Evolutionary conservation across 1,140 invertebrate species (phyloP).

Genomic region (Sinonovacula constricta): DNA sequence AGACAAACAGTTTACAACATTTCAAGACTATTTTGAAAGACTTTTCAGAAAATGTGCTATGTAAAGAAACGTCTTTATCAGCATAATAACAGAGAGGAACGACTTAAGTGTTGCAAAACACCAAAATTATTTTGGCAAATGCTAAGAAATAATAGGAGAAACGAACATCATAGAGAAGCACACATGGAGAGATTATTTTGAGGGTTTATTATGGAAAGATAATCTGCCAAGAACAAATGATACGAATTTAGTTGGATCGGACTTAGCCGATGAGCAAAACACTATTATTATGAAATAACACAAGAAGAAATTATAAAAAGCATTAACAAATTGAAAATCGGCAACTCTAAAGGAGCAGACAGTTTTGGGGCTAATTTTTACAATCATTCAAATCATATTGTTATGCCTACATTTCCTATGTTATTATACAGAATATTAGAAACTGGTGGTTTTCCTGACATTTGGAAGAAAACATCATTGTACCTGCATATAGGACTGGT

Average conservation of each 20-base stretch:
- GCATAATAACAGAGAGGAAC: neutral
- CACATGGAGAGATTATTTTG: neutral
- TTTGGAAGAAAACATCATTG: neutral
- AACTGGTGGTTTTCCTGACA: too few species aligned
- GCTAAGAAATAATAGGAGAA: neutral
- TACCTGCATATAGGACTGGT: neutral
- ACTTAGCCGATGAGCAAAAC: neutral
- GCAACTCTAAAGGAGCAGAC: neutral
- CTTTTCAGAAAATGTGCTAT: neutral
- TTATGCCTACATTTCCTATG: neutral
- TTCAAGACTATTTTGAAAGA: neutral
- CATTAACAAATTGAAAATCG: neutral
- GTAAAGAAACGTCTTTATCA: neutral
- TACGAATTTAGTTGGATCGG: neutral
- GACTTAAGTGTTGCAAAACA: neutral
- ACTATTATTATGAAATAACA: neutral
- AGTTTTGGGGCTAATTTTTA: neutral
- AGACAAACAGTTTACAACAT: neutral
- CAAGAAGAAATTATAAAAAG: neutral
- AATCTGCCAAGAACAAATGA: neutral
- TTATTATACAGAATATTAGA: too few species aligned
- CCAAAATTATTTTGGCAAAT: neutral
- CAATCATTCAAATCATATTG: neutral
- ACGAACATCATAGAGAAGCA: neutral
- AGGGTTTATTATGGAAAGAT: neutral